A percentile compares a stretch with the other conserved stretches of the same genome.
Conservation (phyloP, 2,888 invertebrate species). For the Philhelius pedissequus region DNA sequence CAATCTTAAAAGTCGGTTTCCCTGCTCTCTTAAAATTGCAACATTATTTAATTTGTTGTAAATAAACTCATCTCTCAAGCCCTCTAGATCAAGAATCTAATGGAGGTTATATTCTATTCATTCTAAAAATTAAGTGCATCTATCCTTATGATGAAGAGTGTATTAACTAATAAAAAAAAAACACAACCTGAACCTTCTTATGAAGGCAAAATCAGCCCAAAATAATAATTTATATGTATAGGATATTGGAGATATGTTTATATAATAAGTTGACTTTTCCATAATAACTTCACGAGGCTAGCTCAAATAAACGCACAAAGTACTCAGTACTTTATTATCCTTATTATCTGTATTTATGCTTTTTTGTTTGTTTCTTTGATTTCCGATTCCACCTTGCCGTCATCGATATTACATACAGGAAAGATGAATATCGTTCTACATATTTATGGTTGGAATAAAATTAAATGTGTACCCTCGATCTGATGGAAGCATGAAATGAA, state of each 20-base stretch:
- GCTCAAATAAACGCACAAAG: constrained; percentile 28
- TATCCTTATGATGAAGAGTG: no score
- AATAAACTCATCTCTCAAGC: no score
- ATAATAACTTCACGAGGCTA: constrained; percentile 20
- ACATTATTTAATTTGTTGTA: no score
- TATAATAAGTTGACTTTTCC: neutral
- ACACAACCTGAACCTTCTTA: neutral
- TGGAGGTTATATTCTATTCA: no score
- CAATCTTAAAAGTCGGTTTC: no score
- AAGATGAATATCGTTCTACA: neutral
- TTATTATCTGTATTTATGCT: constrained; percentile 50
- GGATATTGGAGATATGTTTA: neutral
- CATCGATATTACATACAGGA: neutral
- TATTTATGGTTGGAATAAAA: neutral
- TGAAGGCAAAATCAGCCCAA: neutral
- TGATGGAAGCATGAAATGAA: neutral
- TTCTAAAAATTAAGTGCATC: no score
- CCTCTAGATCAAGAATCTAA: no score
- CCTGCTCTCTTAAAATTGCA: no score
- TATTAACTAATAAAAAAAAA: no score
- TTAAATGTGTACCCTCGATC: constrained; percentile 11
- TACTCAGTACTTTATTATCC: constrained; percentile 56
- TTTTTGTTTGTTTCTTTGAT: constrained; percentile 24
- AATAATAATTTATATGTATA: neutral
- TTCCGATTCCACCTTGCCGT: constrained; percentile 21